Base-by-base conservation (phyloP, 2,113 vertebrate species). In the Hippoglossus stenolepis region DNA sequence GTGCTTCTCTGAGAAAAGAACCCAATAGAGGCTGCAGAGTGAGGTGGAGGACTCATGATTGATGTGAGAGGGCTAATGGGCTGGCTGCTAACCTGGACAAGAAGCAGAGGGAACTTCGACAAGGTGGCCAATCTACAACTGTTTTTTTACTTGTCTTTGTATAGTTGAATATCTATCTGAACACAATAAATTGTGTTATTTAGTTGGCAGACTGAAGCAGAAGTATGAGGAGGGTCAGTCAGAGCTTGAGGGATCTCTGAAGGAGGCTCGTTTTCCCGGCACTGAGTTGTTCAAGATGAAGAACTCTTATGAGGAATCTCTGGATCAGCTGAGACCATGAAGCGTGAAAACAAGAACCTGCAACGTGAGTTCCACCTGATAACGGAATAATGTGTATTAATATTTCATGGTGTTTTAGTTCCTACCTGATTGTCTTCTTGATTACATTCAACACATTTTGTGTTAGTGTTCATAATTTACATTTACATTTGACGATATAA, bases 201-300 rank as follows among this genome's bases (percentile, higher is more conserved):
- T 7, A 90, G 88, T 53, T 90, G 86, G 82, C 88, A 56, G 88
- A 90, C 61, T 87, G 88, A 87, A 90, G 26, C 85, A 87, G 59
- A 90, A 90, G 65, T 82, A 63, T 14, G 88, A 90, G 82, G 89
- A 91, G 85, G 85, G 87, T 66, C 89, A 91, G 71, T 76, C 89
- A 51, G 88, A 90, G 79, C 74, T 96, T 65, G 96, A 96, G 60
- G 92, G 93, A 13, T 77, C 95, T 64, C 93, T 93, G 89, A 96
- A 96, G 72, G 95, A 96, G n/a, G 61, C 61, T 63, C 61, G 61
- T 43, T 40, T 38, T 63, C 61, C 43, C 12, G 15, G 61, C 61
- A 63, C 61, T 63, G 61, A 63, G 38, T n/a, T 63, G 35, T 63
- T 63, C 38, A 63, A 63, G 35, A 63, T 63, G 61, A 63, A 43